Evolutionary conservation across 2,888 invertebrate genomes (phyloP).

Genomic region (Macaria notata): DNA sequence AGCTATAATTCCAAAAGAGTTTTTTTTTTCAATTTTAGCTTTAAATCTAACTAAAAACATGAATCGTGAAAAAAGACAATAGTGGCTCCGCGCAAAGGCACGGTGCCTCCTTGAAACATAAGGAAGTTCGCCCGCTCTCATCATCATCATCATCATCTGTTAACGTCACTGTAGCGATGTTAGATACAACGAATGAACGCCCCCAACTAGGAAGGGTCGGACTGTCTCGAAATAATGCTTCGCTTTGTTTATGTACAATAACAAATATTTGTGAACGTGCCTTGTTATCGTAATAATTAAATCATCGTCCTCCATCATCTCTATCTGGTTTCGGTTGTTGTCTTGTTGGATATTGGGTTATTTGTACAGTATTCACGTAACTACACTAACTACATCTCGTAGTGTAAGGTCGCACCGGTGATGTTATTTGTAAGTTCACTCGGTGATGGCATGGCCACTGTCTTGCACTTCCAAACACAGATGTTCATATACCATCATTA

Average conservation of each 20-base stretch:
- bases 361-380: conserved; percentile 26
- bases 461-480: conserved; percentile 6
- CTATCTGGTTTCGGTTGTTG: conserved; percentile 24
- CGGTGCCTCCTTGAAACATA: too few relatives aligned
- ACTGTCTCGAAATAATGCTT: conserved; percentile 58
- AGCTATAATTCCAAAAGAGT: too few relatives aligned
- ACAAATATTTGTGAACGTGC: conserved; percentile 65
- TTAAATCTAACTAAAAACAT: too few relatives aligned
- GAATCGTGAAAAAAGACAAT: too few relatives aligned
- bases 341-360: conserved; percentile 28
- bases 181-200: conserved; percentile 25
- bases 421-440: background rate
- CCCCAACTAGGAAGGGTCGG: conserved; percentile 37
- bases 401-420: conserved; percentile 6
- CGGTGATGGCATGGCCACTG: background rate
- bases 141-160: conserved; percentile 28
- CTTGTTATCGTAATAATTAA: conserved; percentile 18
- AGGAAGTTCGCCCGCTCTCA: conserved; percentile 4
- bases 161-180: conserved; percentile 34
- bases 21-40: too few relatives aligned
- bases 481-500: background rate
- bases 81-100: too few relatives aligned
- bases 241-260: conserved; percentile 59
- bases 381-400: conserved; percentile 13
- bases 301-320: conserved; percentile 29